Evolutionary conservation across 2,888 invertebrate species (phyloP), one percentile per base, ranked within the genome.

Genomic region (Pseudococcus jackbeardsleyi): DNA sequence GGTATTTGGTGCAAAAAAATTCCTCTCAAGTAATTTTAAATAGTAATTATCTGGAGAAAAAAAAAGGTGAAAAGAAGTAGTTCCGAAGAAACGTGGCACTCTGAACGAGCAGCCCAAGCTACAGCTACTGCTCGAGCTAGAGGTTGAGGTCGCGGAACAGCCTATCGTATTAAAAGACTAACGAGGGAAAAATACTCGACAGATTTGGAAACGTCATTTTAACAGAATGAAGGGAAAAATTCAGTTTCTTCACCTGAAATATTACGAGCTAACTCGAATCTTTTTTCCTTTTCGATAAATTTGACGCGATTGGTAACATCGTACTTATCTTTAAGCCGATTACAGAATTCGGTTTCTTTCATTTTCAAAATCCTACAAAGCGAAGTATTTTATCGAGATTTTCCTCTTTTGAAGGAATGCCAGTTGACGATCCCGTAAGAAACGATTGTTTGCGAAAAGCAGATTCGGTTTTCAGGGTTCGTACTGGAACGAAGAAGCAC

Each of bases 241-340:
- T 33, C 72, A 33, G 3, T 33, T 22, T 68, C 72, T 1, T 7
- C 72, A 33, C 33, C 17, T 72, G n/a, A 68, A 68, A 26, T 42
- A 6, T 6, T 42, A 72, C 33, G 5, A 11, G 12, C 33, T 12
- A 68, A 22, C 11, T 26, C 15, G 33, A 72, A 33, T 33, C 7
- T 7, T 68, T 33, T 72, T 72, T 33, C 33, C 33, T 26, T 6
- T 72, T 72, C 15, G 72, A 33, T 72, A 33, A 72, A 72, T 33
- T 33, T 33, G 15, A 33, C 33, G 33, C 33, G 72, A 33, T 72
- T 72, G 72, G 33, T 33, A 72, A 72, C 33, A 72, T 33, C 17
- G 72, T 33, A 3, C 17, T 33, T 33, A 39, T 33, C 33, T 72
- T 39, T 72, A 72, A 72, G 72, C 72, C 72, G 72, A 72, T 72